phyloP scores from a whole-genome alignment of 2,888 invertebrate genomes.

The Rhodophaea formosa region DNA sequence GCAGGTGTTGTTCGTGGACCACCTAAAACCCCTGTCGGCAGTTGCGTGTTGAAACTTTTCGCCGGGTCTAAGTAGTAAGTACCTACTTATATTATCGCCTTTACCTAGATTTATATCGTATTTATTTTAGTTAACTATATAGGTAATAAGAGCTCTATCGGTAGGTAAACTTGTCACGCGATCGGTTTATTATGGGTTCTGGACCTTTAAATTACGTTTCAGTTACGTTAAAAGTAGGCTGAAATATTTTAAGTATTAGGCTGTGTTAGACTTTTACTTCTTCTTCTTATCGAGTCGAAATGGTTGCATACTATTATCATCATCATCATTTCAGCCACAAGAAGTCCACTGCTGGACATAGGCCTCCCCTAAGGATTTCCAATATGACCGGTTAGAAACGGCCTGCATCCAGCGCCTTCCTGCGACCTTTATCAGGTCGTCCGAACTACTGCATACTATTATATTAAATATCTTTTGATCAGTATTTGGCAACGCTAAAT shows the following conservation, averaged over 20 bases:
- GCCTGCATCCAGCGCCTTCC: too few relatives aligned
- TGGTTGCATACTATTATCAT: too few relatives aligned
- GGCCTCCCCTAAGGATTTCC: too few relatives aligned
- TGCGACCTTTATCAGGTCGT: too few relatives aligned
- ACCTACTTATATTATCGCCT: constrained; percentile 16
- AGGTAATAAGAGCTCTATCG: neutral
- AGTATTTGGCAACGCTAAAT: too few relatives aligned
- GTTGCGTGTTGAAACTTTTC: constrained; percentile 27
- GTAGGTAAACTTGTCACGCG: constrained; percentile 10
- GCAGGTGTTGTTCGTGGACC: constrained; percentile 20
- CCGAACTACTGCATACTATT: too few relatives aligned
- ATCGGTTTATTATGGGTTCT: neutral
- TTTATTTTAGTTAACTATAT: constrained; percentile 12
- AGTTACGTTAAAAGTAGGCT: neutral
- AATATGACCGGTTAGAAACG: too few relatives aligned
- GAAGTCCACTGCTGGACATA: too few relatives aligned
- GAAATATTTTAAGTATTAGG: neutral
- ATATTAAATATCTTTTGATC: too few relatives aligned
- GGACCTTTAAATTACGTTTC: neutral
- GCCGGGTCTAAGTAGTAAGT: constrained; percentile 4
- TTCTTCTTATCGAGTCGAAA: too few relatives aligned
- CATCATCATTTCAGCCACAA: too few relatives aligned
- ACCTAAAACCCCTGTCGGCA: constrained; percentile 17
- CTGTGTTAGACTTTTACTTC: too few relatives aligned
- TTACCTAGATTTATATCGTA: constrained; percentile 20